Percentiles rank a stretch among this genome's conserved stretches.
Conservation (phyloP, 2,888 invertebrate genomes). For the Diogma glabrata region DNA sequence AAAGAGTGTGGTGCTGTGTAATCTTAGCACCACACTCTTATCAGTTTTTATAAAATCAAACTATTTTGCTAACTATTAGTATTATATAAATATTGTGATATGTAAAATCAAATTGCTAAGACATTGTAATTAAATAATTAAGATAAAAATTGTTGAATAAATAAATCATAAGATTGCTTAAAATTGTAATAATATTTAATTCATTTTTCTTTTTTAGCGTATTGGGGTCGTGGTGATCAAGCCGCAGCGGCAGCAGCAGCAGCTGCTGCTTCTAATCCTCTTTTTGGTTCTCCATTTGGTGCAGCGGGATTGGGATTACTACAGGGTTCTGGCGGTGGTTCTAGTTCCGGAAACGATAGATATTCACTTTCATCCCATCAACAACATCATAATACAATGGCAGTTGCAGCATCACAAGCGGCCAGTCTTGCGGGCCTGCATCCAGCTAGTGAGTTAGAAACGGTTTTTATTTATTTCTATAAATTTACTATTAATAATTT, state of each 20-base stretch:
- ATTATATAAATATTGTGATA: too few relatives aligned
- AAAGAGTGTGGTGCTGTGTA: too few relatives aligned
- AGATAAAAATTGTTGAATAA: too few relatives aligned
- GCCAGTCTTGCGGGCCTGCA: slow-evolving; percentile 64
- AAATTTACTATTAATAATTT: not conserved
- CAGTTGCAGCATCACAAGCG: slow-evolving; percentile 76
- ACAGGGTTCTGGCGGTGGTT: slow-evolving; percentile 30
- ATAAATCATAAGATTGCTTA: too few relatives aligned
- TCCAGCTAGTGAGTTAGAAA: slow-evolving; percentile 48
- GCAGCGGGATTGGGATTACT: slow-evolving; percentile 34
- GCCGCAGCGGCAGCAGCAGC: slow-evolving; percentile 31
- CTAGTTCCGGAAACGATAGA: slow-evolving; percentile 37
- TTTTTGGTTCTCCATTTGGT: slow-evolving; percentile 36
- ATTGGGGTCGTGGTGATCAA: slow-evolving; percentile 60
- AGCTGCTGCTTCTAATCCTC: slow-evolving; percentile 35
- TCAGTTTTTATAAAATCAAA: too few relatives aligned
- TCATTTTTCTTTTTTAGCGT: too few relatives aligned
- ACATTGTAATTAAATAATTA: too few relatives aligned
- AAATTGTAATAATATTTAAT: too few relatives aligned
- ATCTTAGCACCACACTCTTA: too few relatives aligned
- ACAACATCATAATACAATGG: slow-evolving; percentile 58
- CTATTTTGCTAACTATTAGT: too few relatives aligned
- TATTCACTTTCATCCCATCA: slow-evolving; percentile 37
- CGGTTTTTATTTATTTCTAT: not conserved
- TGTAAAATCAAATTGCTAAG: too few relatives aligned